Evolutionary conservation across 2,113 vertebrate species (phyloP).

Genomic region (Litocranius walleri): DNA sequence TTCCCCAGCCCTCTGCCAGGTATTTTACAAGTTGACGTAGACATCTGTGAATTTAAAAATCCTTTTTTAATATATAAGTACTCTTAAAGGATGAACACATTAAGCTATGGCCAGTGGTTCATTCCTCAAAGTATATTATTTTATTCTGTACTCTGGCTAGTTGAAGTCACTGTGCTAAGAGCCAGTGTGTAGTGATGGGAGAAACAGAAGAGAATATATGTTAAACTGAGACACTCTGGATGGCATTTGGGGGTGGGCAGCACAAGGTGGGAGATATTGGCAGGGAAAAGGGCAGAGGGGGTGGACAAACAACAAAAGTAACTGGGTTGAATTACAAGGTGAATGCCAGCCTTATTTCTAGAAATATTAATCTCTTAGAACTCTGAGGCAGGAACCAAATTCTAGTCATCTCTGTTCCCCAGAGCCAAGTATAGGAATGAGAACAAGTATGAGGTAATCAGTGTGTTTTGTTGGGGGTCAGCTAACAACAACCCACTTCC

Average conservation of each 20-base stretch:
- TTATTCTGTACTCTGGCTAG: neutral
- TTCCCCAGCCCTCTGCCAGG: neutral
- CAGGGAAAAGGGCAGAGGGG: neutral
- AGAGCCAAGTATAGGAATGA: neutral
- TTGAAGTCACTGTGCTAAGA: neutral
- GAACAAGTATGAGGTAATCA: neutral
- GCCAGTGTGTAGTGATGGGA: neutral
- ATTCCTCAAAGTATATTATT: neutral
- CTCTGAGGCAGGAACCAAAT: neutral
- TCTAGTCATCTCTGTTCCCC: neutral
- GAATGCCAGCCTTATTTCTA: neutral
- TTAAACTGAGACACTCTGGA: neutral
- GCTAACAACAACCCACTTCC: neutral
- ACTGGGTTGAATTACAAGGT: neutral
- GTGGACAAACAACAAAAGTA: neutral
- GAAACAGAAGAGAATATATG: neutral
- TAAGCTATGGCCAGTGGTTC: neutral
- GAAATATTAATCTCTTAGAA: neutral
- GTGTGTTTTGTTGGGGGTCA: neutral
- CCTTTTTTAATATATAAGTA: neutral
- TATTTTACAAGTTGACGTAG: neutral
- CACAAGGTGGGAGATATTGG: neutral
- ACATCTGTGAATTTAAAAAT: conserved; percentile 13
- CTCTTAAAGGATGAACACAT: conserved; percentile 20
- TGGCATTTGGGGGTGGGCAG: neutral